phyloP scores from a whole-genome alignment of 2,888 invertebrate species.

The Lasius platythorax region DNA sequence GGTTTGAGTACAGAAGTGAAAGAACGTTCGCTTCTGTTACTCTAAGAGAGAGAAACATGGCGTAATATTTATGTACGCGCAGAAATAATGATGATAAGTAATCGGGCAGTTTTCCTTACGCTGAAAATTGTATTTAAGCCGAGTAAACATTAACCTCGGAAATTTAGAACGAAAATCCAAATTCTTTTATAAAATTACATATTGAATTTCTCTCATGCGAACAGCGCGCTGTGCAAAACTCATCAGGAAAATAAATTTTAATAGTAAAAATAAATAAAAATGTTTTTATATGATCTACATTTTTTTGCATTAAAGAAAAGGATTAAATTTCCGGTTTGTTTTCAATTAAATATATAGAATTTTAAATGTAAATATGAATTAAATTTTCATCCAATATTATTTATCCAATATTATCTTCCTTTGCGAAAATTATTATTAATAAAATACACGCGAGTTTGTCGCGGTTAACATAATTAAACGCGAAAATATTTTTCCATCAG shows the following conservation, averaged over 20 bases:
- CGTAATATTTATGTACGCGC: constrained; percentile 60
- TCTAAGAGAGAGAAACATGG: constrained; percentile 55
- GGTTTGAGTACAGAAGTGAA: constrained; percentile 3
- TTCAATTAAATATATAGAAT: background rate
- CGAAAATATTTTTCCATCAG: background rate
- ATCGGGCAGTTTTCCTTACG: background rate
- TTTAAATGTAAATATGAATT: background rate
- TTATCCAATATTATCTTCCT: background rate
- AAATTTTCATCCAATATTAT: background rate
- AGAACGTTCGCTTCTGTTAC: constrained; percentile 50
- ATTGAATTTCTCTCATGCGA: background rate
- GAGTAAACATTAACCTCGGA: background rate
- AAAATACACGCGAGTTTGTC: background rate
- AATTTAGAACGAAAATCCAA: background rate
- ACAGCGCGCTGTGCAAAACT: background rate
- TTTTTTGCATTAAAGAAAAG: background rate
- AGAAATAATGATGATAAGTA: constrained; percentile 60
- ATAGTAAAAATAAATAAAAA: background rate
- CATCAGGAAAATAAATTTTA: background rate
- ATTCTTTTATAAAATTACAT: background rate
- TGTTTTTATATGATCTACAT: background rate
- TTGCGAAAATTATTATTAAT: background rate
- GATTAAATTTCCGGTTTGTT: background rate
- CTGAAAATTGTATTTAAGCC: background rate
- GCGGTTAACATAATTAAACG: background rate